Evolutionary conservation across 1,140 invertebrate genomes (phyloP), one percentile per base, ranked within the genome.

Genomic region (Cydia amplana): DNA sequence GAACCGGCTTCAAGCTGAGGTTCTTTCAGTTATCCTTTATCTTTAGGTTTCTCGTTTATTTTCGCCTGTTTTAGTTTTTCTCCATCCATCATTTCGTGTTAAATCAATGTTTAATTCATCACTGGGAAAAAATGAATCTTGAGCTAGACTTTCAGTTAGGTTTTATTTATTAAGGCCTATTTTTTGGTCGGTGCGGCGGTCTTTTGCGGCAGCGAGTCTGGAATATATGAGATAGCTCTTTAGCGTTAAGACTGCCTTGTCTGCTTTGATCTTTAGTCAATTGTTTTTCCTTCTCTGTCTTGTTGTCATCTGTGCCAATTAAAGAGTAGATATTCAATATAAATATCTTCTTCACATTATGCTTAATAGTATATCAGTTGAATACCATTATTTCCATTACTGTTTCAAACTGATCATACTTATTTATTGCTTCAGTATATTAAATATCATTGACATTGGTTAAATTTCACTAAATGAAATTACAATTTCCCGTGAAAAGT

Each of bases 11-110:
- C 9, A 12, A 43, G 40, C 64, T 23, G 12, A 9, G 23, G 4
- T 65, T 65, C 28, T 32, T 65, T 65, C n/a, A 36, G 20, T 67
- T 36, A 67, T 36, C 12, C n/a, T 18, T 25, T 10, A 67, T 32
- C 28, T 25, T 36, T 70, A 40, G 32, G 16, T 5, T 18, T 70
- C 12, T 32, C 65, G 28, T n/a, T 70, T 18, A 60, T n/a, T 60
- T 12, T 32, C n/a, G 32, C 16, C 25, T 32, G 25, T 32, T 70
- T 70, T 70, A 70, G 28, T 70, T 70, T 70, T 67, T 16, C 14
- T 18, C 9, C 65, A 70, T 70, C 32, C 32, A 70, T 70, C 65
- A 70, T 70, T 70, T 70, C 65, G 5, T 18, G 28, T 70, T 40
- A 18, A 70, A 70, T 70, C 43, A n/a, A n/a, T 23, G 28, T 70